phyloP scores from a whole-genome alignment of 1,140 invertebrate genomes.

The Ostrea denselamellosa region DNA sequence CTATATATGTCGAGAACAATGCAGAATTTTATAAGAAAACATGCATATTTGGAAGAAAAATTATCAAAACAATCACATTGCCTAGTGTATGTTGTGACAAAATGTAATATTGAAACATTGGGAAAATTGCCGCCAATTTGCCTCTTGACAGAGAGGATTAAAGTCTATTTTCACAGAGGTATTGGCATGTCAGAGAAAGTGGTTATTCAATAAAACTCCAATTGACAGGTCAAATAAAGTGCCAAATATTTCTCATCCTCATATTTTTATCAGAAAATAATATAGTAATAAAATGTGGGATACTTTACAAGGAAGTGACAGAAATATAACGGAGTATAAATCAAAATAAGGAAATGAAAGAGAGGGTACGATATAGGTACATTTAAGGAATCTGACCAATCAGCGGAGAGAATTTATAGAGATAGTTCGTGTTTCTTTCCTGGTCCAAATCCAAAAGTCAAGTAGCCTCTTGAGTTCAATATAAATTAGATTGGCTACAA shows the following conservation, averaged over 20 bases:
- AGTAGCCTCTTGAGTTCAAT: neutral
- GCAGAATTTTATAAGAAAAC: too few species aligned
- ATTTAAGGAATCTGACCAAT: conserved; percentile 20
- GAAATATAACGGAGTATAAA: neutral
- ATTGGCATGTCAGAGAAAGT: neutral
- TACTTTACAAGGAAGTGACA: conserved; percentile 10
- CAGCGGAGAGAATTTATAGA: neutral
- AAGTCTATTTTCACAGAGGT: neutral
- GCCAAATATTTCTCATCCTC: neutral
- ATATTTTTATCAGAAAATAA: neutral
- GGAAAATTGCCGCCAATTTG: neutral
- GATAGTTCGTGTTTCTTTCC: neutral
- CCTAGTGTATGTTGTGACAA: neutral
- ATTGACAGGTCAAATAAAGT: conserved; percentile 15
- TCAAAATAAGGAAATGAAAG: neutral
- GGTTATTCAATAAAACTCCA: conserved; percentile 1
- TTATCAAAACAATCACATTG: too few species aligned
- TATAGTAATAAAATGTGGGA: neutral
- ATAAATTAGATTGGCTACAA: neutral
- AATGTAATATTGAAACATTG: neutral
- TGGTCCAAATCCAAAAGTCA: neutral
- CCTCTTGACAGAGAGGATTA: neutral
- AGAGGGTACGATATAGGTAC: neutral
- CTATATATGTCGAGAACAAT: too few species aligned
- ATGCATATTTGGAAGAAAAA: too few species aligned